These are phyloP conservation scores for Thinocorus orbignyianus DNA, from an alignment of 2,113 vertebrate genomes.

Conservation along the genomic window DNA sequence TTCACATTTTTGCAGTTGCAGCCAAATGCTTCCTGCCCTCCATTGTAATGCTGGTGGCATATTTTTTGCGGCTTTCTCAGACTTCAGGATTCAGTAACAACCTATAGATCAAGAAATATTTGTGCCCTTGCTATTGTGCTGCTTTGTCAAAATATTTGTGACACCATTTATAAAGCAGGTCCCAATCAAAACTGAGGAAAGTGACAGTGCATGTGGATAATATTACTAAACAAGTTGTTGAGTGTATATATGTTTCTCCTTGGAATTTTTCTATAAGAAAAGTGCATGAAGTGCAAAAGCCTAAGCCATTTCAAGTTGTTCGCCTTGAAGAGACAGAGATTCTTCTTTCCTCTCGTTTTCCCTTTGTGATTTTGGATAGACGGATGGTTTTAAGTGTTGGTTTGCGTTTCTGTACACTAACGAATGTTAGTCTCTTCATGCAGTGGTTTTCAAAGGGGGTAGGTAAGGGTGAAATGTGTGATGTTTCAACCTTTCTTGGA, in stretches of 20 bases:
- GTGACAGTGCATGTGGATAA: rapidly evolving
- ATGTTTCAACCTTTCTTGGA: neutral
- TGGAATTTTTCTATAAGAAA: neutral
- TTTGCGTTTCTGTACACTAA: neutral
- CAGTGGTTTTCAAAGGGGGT: rapidly evolving
- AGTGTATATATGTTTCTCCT: neutral
- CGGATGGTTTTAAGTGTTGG: neutral
- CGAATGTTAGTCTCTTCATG: neutral
- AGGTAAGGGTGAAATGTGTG: rapidly evolving
- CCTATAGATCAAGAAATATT: neutral
- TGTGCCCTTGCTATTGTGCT: neutral
- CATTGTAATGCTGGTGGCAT: neutral
- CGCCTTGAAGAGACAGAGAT: neutral
- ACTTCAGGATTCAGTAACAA: neutral
- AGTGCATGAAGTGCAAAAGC: neutral
- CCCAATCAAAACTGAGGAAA: neutral
- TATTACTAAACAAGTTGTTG: neutral
- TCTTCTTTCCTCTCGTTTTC: neutral
- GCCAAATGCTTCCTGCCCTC: neutral
- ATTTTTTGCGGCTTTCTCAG: neutral
- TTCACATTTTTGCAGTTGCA: neutral
- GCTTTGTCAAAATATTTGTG: neutral
- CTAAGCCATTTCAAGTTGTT: neutral
- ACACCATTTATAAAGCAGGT: neutral
- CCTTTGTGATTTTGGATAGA: neutral